Evolutionary conservation across 1,140 invertebrate genomes (phyloP).

Genomic region (Achatina immaculata): DNA sequence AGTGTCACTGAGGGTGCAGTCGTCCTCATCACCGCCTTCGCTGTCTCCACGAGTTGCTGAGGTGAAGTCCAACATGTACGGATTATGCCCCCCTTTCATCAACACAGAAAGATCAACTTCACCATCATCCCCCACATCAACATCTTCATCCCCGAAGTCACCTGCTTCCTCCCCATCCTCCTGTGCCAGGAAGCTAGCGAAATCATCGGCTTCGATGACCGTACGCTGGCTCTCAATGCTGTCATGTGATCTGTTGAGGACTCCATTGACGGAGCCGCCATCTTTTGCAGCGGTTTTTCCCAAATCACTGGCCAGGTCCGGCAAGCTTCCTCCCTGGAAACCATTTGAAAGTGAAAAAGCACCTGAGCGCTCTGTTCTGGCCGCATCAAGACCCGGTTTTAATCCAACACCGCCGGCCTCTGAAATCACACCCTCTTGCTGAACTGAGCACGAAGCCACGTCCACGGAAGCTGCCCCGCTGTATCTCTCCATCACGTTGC

Average conservation of each 20-base stretch:
- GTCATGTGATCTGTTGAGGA: constrained; percentile 32
- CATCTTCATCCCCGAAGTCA: constrained; percentile 30
- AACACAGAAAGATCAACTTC: constrained; percentile 8
- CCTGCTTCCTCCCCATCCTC: constrained; percentile 29
- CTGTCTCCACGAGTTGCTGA: constrained; percentile 1
- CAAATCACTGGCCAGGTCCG: too few relatives aligned
- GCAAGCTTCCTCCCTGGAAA: too few relatives aligned
- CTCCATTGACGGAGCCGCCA: background rate
- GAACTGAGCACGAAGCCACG: too few relatives aligned
- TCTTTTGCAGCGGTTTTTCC: too few relatives aligned
- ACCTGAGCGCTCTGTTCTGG: too few relatives aligned
- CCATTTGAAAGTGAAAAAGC: too few relatives aligned
- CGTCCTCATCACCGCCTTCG: constrained; percentile 27
- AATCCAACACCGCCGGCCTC: too few relatives aligned
- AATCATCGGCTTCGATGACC: constrained; percentile 35
- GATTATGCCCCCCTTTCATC: constrained; percentile 18
- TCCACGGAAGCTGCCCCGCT: too few relatives aligned
- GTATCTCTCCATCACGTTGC: too few relatives aligned
- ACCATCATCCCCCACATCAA: constrained; percentile 16
- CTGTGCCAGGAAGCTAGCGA: constrained; percentile 30
- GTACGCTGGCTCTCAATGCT: constrained; percentile 34
- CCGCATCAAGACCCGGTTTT: too few relatives aligned
- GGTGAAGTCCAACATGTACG: constrained; percentile 39
- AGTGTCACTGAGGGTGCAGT: constrained; percentile 29
- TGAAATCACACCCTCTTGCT: too few relatives aligned